Evolutionary conservation across 2,888 invertebrate genomes (phyloP), one percentile per base, ranked within the genome.

Genomic region (Steinernema hermaphroditum): DNA sequence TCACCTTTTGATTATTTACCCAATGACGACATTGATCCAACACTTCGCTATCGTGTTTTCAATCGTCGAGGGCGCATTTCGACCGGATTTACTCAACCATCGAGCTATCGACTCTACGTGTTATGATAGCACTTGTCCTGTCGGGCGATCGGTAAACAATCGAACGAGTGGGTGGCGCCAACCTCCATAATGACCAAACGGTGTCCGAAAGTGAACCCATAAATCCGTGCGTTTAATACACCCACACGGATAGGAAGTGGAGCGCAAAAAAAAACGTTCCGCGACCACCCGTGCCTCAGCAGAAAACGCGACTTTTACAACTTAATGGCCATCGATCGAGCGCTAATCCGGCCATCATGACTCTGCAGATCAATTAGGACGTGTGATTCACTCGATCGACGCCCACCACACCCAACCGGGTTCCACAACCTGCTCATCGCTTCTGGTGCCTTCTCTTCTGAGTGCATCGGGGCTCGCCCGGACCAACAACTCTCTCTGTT

Each of bases 231-330:
- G n/a, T n/a, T n/a, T n/a, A n/a, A 12, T 37, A 8, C 37, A 37
- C 37, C 4, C 12, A 4, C 12, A 37, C 37, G 37, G 37, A 37
- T 4, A 37, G 37, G 37, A 37, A 37, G 22, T 46, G n/a, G 22
- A 24, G 54, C 19, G 54, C 6, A 27, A 54, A 54, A 27, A 54
- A 54, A 54, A 54, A 27, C 54, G 54, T 54, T 19, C 46, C 22
- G 4, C 46, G 27, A 22, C 22, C 27, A n/a, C 49, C 49, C 19
- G 6, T 19, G 19, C 19, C 49, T 49, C 6, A 6, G 46, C 46
- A 9, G n/a, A 54, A 54, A 54, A 54, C 27, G 9, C 54, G 54
- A 54, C 22, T 54, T 54, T 54, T 54, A 54, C 54, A 54, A 54
- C 54, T 54, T 54, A 54, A 54, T 27, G 54, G 19, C 54, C 27